A percentile compares a stretch with the other conserved stretches of the same genome.
Evolutionary conservation across 2,888 invertebrate species (phyloP).

Genomic region (Sphecodes monilicornis): DNA sequence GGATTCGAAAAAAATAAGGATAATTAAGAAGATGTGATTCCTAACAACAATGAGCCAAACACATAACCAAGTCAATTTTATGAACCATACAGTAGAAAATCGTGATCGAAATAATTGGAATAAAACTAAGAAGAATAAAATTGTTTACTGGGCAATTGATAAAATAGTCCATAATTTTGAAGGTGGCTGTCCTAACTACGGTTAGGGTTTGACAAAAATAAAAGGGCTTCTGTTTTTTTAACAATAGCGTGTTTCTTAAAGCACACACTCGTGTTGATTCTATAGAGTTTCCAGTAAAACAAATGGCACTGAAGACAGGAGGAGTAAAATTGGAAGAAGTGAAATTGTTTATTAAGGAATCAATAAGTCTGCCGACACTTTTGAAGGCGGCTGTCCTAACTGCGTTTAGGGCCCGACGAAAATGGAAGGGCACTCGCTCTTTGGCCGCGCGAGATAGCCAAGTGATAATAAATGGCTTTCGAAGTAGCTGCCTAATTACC

Average conservation of each 20-base stretch:
- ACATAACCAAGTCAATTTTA: not conserved
- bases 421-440: constrained; percentile 66
- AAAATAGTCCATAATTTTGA: not conserved
- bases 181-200: too few species aligned
- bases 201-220: too few species aligned
- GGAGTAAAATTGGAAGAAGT: too few species aligned
- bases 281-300: too few species aligned
- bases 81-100: not conserved
- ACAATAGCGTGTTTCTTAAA: too few species aligned
- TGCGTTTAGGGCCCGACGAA: constrained; percentile 52
- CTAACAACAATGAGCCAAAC: not conserved
- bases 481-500: constrained; percentile 71
- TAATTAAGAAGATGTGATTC: not conserved
- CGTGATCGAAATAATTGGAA: too few species aligned
- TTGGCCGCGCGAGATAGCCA: constrained; percentile 62
- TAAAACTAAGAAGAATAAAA: too few species aligned
- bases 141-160: too few species aligned
- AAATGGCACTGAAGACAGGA: too few species aligned
- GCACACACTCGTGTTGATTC: too few species aligned
- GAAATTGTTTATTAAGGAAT: constrained; percentile 3
- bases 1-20: not conserved
- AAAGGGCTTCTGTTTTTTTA: too few species aligned
- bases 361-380: constrained; percentile 19
- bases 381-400: not conserved
- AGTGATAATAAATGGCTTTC: constrained; percentile 75